Conservation (phyloP, 2,888 invertebrate genomes). For the Amphipoea oculea region DNA sequence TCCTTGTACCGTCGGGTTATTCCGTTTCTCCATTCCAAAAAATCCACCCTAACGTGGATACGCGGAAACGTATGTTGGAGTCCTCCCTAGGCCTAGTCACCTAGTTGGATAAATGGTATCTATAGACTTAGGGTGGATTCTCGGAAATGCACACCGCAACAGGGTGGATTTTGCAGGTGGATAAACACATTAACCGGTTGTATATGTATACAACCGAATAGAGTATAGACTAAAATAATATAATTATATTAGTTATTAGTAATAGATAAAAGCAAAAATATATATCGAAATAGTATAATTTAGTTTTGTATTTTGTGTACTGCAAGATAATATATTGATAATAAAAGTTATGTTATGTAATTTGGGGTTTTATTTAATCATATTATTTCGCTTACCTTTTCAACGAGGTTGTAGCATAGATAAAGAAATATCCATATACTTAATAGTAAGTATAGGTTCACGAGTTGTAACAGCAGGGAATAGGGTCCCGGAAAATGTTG, state of each 20-base stretch:
- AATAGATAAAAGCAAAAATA: conserved; percentile 58
- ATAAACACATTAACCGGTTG: too few relatives aligned
- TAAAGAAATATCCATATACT: background rate
- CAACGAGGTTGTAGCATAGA: background rate
- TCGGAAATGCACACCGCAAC: too few relatives aligned
- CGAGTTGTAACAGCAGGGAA: background rate
- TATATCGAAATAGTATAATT: conserved; percentile 72
- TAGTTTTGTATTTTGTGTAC: conserved; percentile 87
- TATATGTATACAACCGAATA: conserved; percentile 25
- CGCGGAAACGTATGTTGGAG: too few relatives aligned
- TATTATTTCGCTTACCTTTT: background rate
- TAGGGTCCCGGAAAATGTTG: background rate
- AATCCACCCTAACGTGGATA: too few relatives aligned
- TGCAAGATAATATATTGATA: conserved; percentile 64
- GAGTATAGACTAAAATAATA: conserved; percentile 16
- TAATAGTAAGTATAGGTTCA: background rate
- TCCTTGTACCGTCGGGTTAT: background rate
- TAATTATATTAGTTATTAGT: background rate
- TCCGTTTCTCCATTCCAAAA: too few relatives aligned
- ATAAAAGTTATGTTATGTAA: conserved; percentile 66
- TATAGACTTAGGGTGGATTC: too few relatives aligned
- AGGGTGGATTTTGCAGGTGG: too few relatives aligned
- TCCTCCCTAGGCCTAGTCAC: too few relatives aligned
- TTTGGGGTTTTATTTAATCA: conserved; percentile 50
- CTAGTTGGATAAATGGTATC: too few relatives aligned